Evolutionary conservation across 2,888 invertebrate genomes (phyloP).

Genomic region (Calephelis perditalis): DNA sequence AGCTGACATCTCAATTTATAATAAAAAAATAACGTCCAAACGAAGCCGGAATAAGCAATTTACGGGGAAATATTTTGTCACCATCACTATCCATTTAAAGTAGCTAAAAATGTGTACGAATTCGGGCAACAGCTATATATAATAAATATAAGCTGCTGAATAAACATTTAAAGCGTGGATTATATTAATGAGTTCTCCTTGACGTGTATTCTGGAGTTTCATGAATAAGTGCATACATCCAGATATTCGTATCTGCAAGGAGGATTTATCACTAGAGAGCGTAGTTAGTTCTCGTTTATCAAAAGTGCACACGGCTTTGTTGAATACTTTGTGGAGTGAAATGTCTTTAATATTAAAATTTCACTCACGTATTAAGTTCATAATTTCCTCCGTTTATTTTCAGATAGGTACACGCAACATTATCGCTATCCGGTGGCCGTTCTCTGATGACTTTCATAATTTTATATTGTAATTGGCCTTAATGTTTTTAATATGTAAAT

Average conservation of each 20-base stretch:
- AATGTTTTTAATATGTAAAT: background rate
- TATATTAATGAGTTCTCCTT: background rate
- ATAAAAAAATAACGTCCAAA: too few relatives aligned
- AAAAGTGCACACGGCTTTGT: constrained; percentile 23
- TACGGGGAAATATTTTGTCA: too few relatives aligned
- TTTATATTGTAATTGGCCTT: background rate
- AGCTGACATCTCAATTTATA: too few relatives aligned
- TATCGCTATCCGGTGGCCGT: background rate
- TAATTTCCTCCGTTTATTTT: constrained; percentile 1
- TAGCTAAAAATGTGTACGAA: too few relatives aligned
- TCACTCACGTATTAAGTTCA: background rate
- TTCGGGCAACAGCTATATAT: too few relatives aligned
- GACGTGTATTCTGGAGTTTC: constrained; percentile 17
- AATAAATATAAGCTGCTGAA: background rate
- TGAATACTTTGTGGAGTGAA: constrained; percentile 10
- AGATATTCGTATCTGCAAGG: constrained; percentile 24
- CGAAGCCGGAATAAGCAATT: too few relatives aligned
- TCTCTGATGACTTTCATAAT: background rate
- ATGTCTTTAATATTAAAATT: constrained; percentile 15
- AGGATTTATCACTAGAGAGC: constrained; percentile 29
- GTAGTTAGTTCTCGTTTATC: constrained; percentile 27
- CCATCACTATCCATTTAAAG: too few relatives aligned
- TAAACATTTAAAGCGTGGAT: constrained; percentile 1
- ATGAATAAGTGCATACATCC: constrained; percentile 29
- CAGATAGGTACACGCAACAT: background rate